These are phyloP conservation scores for Zaprionus kolodkinae DNA, from an alignment of 1,140 invertebrate species.

Conservation along the genomic window DNA sequence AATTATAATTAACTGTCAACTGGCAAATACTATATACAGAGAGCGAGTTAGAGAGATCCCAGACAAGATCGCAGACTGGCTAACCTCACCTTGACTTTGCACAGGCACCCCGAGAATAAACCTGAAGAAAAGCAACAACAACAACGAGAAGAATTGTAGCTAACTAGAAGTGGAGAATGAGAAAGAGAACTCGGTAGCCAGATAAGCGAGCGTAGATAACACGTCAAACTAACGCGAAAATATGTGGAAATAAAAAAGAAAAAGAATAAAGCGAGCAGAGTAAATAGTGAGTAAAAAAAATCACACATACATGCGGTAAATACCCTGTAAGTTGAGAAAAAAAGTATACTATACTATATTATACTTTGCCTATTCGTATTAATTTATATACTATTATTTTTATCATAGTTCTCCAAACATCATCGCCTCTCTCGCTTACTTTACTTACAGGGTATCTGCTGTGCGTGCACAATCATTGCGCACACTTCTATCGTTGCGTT, in stretches of 20 bases:
- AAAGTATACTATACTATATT: no score
- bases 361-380: no score
- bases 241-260: conserved; percentile 37
- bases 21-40: conserved; percentile 11
- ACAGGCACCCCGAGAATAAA: conserved; percentile 27
- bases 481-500: not conserved
- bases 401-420: no score
- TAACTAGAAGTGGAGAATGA: conserved; percentile 12
- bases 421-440: no score
- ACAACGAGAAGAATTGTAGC: conserved; percentile 6
- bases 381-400: no score
- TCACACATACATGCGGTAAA: not conserved
- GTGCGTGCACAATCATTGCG: not conserved
- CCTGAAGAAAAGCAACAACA: conserved; percentile 14
- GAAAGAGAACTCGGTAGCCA: conserved; percentile 55
- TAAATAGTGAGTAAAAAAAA: conserved; percentile 29
- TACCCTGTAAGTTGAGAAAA: conserved; percentile 1
- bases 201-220: conserved; percentile 71
- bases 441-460: not conserved
- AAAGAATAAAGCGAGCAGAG: conserved; percentile 38
- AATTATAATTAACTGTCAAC: conserved; percentile 74
- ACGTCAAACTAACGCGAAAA: conserved; percentile 54
- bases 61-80: conserved; percentile 18
- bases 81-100: conserved; percentile 74
- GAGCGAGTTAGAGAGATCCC: conserved; percentile 40